Evolutionary conservation across 2,113 vertebrate genomes (phyloP), one percentile per base, ranked within the genome.

Genomic region (Stigmatopora argus): DNA sequence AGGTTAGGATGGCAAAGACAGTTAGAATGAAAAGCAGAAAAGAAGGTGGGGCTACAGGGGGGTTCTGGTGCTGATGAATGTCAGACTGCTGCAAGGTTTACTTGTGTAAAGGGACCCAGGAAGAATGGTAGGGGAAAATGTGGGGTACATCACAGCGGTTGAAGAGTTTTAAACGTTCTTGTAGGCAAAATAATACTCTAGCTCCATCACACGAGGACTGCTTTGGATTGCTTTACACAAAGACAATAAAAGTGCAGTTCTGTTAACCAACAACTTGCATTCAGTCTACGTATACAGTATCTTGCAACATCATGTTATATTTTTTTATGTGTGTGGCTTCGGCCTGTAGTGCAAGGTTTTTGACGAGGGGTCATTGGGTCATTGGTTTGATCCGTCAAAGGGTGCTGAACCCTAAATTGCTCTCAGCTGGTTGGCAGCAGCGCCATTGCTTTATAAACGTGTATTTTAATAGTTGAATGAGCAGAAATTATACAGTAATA

Each of bases 61-160:
- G 3, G 11, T 15, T 46, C 67, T 35, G 62, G 35, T 66, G 45
- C 60, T 11, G 4, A 75, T 1, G 41, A 52, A 73, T 69, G 53
- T 1, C 65, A 64, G 82, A 35, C n/a, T 0, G 3, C 47, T 51
- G 64, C 62, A 57, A 70, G 67, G 66, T 35, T 34, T 62, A 31
- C 71, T 65, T 74, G 76, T 71, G 75, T 72, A 55, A 44, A 62
- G 65, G 47, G 70, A 65, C 44, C 69, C 13, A 77, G 64, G 74
- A 84, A 65, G 68, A 74, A 80, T 70, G 83, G 81, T 75, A 72
- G 59, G 70, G 59, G 67, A 72, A 68, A 79, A 79, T 75, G 48
- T 31, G 38, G 59, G 66, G 71, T 73, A 68, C 71, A 21, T 44
- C 38, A 63, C 51, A 35, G 63, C 75, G n/a, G n/a, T 23, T 41